A percentile compares a stretch with the other conserved stretches of the same genome.
Conservation (phyloP, 2,113 vertebrate genomes). For the Dipodomys ordii region DNA sequence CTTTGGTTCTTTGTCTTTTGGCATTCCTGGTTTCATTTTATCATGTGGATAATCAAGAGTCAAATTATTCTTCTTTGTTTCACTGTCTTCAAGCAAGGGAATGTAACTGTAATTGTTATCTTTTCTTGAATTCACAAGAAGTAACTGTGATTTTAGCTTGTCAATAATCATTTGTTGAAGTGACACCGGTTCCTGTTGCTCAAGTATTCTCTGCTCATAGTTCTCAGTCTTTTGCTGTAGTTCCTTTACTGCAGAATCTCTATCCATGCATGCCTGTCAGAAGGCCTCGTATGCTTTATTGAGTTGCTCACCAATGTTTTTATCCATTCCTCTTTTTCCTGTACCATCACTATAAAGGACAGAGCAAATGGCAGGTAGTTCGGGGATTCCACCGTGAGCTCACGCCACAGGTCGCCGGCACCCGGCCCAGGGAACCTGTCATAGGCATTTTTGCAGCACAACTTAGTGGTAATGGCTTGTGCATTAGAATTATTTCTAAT, state of each 20-base stretch:
- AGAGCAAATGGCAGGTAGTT: conserved; percentile 71
- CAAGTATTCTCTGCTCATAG: conserved; percentile 92
- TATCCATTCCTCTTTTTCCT: conserved; percentile 95
- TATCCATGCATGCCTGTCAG: conserved; percentile 96
- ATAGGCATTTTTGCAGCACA: background rate
- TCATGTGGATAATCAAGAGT: conserved; percentile 85
- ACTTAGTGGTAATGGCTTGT: background rate
- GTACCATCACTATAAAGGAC: conserved; percentile 93
- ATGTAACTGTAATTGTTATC: conserved; percentile 78
- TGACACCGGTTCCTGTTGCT: conserved; percentile 94
- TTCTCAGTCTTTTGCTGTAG: conserved; percentile 95
- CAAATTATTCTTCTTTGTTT: conserved; percentile 83
- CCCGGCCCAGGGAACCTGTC: no score
- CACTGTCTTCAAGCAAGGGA: conserved; percentile 84
- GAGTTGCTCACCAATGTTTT: conserved; percentile 97
- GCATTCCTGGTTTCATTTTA: conserved; percentile 83
- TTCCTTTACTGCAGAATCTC: conserved; percentile 92
- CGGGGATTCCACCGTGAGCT: no score
- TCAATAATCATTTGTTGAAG: conserved; percentile 92
- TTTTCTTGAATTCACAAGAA: conserved; percentile 85
- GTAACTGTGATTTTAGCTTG: conserved; percentile 89
- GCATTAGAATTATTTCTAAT: background rate
- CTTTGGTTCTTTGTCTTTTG: conserved; percentile 87
- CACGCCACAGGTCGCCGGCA: no score
- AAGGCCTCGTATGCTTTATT: conserved; percentile 99